phyloP scores from a whole-genome alignment of 2,888 invertebrate species.

The Leptopilina drosophilae region DNA sequence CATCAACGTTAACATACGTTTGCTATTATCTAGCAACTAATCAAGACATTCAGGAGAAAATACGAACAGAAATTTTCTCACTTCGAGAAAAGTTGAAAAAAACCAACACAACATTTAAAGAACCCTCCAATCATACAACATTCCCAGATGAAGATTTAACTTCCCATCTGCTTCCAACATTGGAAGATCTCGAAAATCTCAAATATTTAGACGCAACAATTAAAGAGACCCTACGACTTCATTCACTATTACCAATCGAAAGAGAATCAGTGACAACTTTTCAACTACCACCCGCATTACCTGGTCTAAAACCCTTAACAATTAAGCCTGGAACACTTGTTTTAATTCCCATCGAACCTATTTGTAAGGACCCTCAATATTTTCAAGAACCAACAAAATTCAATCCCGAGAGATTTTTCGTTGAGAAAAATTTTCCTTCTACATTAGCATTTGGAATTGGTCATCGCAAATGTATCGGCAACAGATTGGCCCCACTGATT shows the following conservation, averaged over 20 bases:
- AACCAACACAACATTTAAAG: too few species aligned
- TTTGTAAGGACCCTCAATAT: slow-evolving; percentile 71
- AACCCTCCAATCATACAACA: too few species aligned
- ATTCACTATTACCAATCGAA: slow-evolving; percentile 63
- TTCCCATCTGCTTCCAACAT: too few species aligned
- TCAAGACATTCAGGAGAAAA: not conserved
- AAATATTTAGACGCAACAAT: slow-evolving; percentile 78
- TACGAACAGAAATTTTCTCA: not conserved
- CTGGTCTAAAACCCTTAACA: slow-evolving; percentile 61
- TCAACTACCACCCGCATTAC: slow-evolving; percentile 65
- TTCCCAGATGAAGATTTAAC: too few species aligned
- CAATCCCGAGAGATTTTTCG: slow-evolving; percentile 72
- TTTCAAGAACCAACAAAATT: slow-evolving; percentile 74
- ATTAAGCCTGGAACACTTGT: slow-evolving; percentile 65
- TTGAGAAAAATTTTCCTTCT: too few species aligned
- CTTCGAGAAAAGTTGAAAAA: not conserved
- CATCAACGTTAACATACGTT: too few species aligned
- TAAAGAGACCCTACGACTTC: slow-evolving; percentile 65
- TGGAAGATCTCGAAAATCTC: too few species aligned
- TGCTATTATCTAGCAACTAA: not conserved
- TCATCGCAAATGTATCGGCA: too few species aligned
- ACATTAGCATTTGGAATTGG: too few species aligned
- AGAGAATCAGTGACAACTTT: slow-evolving; percentile 67
- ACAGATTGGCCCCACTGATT: too few species aligned
- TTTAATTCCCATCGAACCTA: slow-evolving; percentile 66